These are phyloP conservation scores for Ptychodera flava DNA, from an alignment of 35 echinoderm and acorn worm genomes.

Conservation along the genomic window DNA sequence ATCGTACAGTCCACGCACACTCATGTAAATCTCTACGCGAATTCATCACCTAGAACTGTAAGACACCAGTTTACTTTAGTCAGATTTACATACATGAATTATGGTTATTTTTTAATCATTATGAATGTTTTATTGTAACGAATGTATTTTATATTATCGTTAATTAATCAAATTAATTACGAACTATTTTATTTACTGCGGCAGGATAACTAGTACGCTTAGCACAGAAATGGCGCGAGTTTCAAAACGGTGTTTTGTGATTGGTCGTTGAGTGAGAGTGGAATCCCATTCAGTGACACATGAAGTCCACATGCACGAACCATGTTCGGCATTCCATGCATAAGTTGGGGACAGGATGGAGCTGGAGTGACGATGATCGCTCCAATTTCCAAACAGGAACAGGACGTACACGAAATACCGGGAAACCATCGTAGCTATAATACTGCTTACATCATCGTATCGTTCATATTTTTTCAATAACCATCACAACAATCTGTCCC, in stretches of 20 bases:
- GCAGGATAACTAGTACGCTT: not conserved
- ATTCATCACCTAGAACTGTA: not conserved
- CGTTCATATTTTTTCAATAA: no score
- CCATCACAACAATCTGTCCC: no score
- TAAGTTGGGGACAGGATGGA: no score
- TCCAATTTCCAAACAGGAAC: no score
- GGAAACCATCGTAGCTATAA: no score
- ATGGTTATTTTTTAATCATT: not conserved
- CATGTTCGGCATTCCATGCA: no score
- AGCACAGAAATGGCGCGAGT: not conserved
- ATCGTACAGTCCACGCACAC: not conserved
- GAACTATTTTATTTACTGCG: not conserved
- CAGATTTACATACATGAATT: not conserved
- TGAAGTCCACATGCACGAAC: not conserved
- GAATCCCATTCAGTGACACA: not conserved
- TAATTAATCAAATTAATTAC: not conserved
- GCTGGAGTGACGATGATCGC: no score
- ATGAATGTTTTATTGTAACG: not conserved
- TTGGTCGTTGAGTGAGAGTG: not conserved
- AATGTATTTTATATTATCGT: not conserved
- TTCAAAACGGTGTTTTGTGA: not conserved
- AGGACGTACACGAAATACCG: no score
- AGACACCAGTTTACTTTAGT: no score
- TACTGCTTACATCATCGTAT: no score
- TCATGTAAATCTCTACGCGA: not conserved